Percentiles rank a stretch among this genome's conserved stretches.
These are phyloP conservation scores for Drosophila erecta DNA, from an alignment of 1,140 invertebrate genomes.

Conservation along the genomic window DNA sequence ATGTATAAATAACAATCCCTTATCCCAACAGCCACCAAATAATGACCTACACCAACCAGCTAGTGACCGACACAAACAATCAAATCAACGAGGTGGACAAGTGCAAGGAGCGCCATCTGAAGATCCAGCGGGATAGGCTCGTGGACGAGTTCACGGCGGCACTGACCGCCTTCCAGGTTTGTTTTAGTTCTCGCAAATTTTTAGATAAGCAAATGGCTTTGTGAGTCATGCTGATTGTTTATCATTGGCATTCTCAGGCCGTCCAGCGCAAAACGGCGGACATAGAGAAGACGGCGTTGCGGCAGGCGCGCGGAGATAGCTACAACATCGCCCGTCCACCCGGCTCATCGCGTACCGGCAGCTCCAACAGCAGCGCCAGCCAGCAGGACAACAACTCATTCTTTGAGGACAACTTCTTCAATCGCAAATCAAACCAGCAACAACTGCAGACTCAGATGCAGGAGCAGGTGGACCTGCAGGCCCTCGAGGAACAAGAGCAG, in stretches of 20 bases:
- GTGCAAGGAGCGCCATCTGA: conserved; percentile 91
- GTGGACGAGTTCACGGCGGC: conserved; percentile 97
- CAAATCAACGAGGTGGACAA: conserved; percentile 90
- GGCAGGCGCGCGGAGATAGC: conserved; percentile 76
- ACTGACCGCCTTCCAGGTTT: conserved; percentile 94
- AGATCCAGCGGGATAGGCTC: conserved; percentile 95
- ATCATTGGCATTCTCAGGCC: conserved; percentile 50
- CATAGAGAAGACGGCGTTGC: conserved; percentile 79
- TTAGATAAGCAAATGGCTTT: conserved; percentile 39
- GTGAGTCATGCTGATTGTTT: conserved; percentile 37
- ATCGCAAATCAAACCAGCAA: conserved; percentile 84
- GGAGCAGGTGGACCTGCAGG: conserved; percentile 92
- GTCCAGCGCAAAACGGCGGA: conserved; percentile 84
- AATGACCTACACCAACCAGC: conserved; percentile 97
- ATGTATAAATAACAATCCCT: conserved; percentile 5
- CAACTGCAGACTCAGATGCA: conserved; percentile 90
- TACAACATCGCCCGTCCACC: conserved; percentile 81
- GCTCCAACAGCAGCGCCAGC: conserved; percentile 58
- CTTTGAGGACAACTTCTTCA: conserved; percentile 83
- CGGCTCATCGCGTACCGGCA: conserved; percentile 60
- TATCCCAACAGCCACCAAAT: conserved; percentile 91
- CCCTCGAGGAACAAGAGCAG: conserved; percentile 95
- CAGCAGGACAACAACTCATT: conserved; percentile 71
- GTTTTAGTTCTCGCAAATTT: conserved; percentile 21
- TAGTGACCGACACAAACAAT: conserved; percentile 96